These are phyloP conservation scores for Hiodon alosoides DNA, from an alignment of 2,113 vertebrate genomes.

Conservation along the genomic window DNA sequence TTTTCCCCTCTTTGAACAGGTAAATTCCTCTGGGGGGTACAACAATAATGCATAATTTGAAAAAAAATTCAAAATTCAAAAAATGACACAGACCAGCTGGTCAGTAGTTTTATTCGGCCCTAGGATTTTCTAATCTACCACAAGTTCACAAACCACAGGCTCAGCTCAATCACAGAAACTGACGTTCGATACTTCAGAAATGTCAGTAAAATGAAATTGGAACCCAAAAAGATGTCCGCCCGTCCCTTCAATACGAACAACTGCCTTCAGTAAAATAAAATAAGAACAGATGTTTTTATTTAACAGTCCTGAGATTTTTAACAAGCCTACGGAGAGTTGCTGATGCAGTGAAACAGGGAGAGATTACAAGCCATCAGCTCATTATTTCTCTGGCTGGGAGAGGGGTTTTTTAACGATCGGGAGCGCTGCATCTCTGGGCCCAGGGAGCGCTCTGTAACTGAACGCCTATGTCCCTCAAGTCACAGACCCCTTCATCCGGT, in stretches of 20 bases:
- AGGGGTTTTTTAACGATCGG: not conserved
- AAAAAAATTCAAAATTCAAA: no score
- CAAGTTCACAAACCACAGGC: no score
- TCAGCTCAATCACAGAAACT: no score
- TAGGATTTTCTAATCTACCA: no score
- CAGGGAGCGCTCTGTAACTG: slow-evolving; percentile 17
- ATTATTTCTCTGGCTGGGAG: slow-evolving; percentile 38
- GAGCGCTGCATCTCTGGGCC: not conserved
- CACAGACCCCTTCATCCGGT: slow-evolving; percentile 30
- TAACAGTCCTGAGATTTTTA: slow-evolving; percentile 11
- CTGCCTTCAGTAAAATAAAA: not conserved
- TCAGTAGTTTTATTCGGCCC: no score
- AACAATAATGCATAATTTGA: no score
- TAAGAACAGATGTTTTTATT: slow-evolving; percentile 6
- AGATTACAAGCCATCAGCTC: slow-evolving; percentile 30
- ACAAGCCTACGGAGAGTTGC: slow-evolving; percentile 37
- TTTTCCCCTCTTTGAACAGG: no score
- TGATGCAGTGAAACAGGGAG: slow-evolving; percentile 33
- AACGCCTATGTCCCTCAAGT: not conserved
- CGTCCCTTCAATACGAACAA: not conserved
- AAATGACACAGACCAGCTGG: no score
- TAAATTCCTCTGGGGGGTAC: no score
- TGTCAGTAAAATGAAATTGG: no score
- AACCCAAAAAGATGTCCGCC: not conserved
- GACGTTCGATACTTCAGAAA: no score